Percentiles rank a stretch among this genome's conserved stretches.
These are phyloP conservation scores for Aspidiotus destructor DNA, from an alignment of 2,888 invertebrate species.

Conservation along the genomic window DNA sequence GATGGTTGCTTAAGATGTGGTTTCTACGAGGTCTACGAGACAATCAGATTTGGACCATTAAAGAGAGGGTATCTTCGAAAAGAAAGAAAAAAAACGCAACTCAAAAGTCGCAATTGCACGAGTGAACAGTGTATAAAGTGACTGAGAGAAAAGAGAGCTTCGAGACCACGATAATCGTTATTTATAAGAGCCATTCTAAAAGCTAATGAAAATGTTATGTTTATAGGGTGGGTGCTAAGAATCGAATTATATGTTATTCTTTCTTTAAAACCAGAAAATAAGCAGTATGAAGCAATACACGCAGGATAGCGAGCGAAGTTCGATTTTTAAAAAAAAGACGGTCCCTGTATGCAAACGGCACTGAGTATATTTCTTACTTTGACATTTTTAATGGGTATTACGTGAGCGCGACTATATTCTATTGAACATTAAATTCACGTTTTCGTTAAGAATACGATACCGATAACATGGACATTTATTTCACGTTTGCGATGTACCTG, in stretches of 20 bases:
- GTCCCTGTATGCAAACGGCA: constrained; percentile 22
- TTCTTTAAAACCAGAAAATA: background rate
- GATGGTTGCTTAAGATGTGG: constrained; percentile 5
- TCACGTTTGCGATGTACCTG: no score
- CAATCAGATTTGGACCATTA: constrained; percentile 15
- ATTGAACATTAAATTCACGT: constrained; percentile 19
- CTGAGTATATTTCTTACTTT: constrained; percentile 23
- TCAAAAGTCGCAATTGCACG: constrained; percentile 1
- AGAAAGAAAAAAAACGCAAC: background rate
- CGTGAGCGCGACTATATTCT: constrained; percentile 15
- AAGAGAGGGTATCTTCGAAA: constrained; percentile 5
- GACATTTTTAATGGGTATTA: constrained; percentile 22
- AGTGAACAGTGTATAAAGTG: background rate
- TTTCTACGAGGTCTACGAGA: constrained; percentile 3
- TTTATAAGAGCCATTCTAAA: constrained; percentile 22
- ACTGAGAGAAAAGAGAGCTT: background rate
- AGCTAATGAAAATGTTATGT: constrained; percentile 24
- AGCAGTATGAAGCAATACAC: background rate
- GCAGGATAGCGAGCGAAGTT: background rate
- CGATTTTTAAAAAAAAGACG: background rate
- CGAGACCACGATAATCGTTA: constrained; percentile 21
- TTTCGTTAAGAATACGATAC: constrained; percentile 2
- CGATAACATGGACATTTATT: no score
- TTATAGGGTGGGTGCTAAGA: constrained; percentile 17
- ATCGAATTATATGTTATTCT: constrained; percentile 17